phyloP scores from a whole-genome alignment of 2,113 vertebrate species.

The Corvus moneduloides region DNA sequence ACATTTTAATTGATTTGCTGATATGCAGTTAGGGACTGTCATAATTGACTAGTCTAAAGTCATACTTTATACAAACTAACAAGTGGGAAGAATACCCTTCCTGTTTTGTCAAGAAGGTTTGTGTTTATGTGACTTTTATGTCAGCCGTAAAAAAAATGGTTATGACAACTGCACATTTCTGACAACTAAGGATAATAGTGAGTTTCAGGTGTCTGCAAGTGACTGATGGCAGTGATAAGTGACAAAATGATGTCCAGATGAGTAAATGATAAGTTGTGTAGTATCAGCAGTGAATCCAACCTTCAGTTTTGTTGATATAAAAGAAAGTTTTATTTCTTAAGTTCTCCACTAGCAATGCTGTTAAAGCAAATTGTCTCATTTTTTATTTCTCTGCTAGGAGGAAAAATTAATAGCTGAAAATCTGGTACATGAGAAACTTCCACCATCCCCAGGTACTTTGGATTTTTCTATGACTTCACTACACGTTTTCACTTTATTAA shows the following conservation, averaged over 20 bases:
- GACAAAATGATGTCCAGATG: background rate
- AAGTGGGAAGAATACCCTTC: background rate
- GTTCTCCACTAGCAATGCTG: background rate
- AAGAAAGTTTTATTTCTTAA: background rate
- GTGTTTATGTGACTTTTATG: background rate
- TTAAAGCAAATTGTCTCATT: background rate
- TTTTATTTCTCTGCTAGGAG: conserved; percentile 64
- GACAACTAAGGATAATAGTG: background rate
- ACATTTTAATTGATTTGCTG: background rate
- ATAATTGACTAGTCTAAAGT: background rate
- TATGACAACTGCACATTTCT: background rate
- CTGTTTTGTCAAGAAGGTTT: background rate
- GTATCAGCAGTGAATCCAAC: background rate
- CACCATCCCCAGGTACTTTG: conserved; percentile 77
- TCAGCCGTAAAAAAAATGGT: background rate
- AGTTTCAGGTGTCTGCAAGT: background rate
- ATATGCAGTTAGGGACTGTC: background rate
- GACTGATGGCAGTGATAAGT: background rate
- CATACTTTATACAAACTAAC: background rate
- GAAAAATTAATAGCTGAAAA: conserved; percentile 29
- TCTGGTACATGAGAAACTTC: conserved; percentile 43
- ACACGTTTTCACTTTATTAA: background rate
- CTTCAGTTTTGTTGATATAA: background rate
- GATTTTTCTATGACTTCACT: background rate
- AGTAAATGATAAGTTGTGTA: background rate